Conservation (phyloP, 2,797 vertebrate species). For the Neolamprologus multifasciatus region DNA sequence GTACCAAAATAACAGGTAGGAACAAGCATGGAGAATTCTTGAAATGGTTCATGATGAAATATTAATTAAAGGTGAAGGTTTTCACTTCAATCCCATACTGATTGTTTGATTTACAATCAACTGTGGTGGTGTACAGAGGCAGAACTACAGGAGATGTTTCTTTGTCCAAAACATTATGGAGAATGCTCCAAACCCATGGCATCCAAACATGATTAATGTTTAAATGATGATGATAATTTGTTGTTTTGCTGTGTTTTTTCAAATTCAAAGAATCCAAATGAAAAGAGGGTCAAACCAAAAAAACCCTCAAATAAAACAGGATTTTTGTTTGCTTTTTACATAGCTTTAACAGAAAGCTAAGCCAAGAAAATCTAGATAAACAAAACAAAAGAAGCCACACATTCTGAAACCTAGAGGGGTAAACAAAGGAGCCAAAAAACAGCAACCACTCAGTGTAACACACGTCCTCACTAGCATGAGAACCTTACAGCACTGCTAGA, state of each 20-base stretch:
- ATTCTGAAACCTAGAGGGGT: background rate
- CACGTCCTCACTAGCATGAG: background rate
- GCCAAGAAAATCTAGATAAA: background rate
- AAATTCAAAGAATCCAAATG: background rate
- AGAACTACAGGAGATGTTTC: background rate
- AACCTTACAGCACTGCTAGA: background rate
- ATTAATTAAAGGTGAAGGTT: background rate
- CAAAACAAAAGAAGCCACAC: background rate
- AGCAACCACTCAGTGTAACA: background rate
- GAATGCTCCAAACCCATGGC: background rate
- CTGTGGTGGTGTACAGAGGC: background rate
- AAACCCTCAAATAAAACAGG: background rate
- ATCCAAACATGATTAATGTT: background rate
- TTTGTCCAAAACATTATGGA: background rate
- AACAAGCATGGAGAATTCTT: background rate
- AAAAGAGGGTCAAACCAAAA: background rate
- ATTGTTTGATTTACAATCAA: background rate
- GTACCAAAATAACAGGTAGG: background rate
- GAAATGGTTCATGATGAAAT: background rate
- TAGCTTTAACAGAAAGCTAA: background rate
- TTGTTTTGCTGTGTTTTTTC: background rate
- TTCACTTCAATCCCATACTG: background rate
- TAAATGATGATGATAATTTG: background rate
- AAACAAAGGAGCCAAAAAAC: background rate
- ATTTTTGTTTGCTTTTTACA: background rate